Conservation (phyloP, 2,113 vertebrate genomes). For the Chloroceryle aenea region DNA sequence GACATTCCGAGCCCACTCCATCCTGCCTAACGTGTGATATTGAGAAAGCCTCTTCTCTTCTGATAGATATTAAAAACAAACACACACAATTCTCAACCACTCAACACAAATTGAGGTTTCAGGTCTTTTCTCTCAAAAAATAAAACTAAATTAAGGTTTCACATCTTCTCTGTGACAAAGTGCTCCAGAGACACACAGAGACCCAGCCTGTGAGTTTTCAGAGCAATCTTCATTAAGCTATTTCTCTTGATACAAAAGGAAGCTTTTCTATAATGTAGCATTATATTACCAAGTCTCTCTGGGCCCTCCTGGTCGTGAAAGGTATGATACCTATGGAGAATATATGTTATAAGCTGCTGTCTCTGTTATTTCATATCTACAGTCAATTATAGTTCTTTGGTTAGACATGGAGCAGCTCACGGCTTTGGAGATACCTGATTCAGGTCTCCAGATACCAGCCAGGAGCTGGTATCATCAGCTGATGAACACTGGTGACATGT, state of each 20-base stretch:
- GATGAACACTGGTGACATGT: fast-evolving
- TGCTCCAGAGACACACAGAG: background rate
- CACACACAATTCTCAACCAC: background rate
- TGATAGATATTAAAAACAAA: background rate
- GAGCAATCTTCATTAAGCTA: background rate
- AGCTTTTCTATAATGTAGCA: background rate
- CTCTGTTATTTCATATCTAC: background rate
- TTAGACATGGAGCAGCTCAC: background rate
- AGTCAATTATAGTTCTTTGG: background rate
- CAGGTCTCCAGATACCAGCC: background rate
- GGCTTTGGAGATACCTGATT: background rate
- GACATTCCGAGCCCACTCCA: background rate
- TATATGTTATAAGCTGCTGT: background rate
- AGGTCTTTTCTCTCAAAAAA: background rate
- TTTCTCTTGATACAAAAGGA: background rate
- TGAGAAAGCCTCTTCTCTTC: background rate
- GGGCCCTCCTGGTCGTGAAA: background rate
- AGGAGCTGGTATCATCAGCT: background rate
- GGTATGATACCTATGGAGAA: background rate
- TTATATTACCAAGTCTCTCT: background rate
- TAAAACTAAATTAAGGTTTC: background rate
- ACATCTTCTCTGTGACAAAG: background rate
- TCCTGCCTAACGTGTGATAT: background rate
- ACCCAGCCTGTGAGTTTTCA: background rate
- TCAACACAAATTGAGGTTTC: background rate